These are phyloP conservation scores for Cephus spinipes DNA, from an alignment of 2,888 invertebrate species.

Conservation along the genomic window DNA sequence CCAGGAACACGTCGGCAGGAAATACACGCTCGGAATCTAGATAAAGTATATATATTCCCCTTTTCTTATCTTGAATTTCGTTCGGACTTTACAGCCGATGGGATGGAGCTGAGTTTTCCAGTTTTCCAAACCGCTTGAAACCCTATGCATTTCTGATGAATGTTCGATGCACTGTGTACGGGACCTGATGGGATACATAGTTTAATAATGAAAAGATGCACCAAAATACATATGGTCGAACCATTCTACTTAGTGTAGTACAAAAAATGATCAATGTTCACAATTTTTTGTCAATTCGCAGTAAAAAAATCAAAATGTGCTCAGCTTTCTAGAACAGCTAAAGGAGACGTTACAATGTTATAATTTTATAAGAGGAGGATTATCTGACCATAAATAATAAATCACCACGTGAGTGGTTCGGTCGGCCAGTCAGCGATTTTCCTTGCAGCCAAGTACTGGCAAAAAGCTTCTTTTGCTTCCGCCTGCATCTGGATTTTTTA, in stretches of 20 bases:
- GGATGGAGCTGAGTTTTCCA: slow-evolving; percentile 36
- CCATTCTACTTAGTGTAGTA: not conserved
- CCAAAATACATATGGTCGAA: too few species aligned
- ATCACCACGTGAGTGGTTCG: slow-evolving; percentile 29
- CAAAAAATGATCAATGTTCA: not conserved
- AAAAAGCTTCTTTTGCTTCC: slow-evolving; percentile 27
- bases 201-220: not conserved
- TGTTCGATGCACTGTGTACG: slow-evolving; percentile 33
- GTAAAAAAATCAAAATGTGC: slow-evolving; percentile 9
- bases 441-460: slow-evolving; percentile 24
- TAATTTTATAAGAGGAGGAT: slow-evolving; percentile 18
- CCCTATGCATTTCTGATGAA: slow-evolving; percentile 64
- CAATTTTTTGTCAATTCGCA: not conserved
- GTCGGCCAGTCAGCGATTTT: slow-evolving; percentile 43
- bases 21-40: slow-evolving; percentile 48
- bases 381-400: slow-evolving; percentile 34
- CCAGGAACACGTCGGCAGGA: slow-evolving; percentile 37
- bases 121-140: slow-evolving; percentile 37
- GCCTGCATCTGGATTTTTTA: not conserved
- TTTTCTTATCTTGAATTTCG: slow-evolving; percentile 50
- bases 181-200: not conserved
- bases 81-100: slow-evolving; percentile 33
- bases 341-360: slow-evolving; percentile 2
- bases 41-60: slow-evolving; percentile 43
- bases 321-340: not conserved